A percentile compares a stretch with the other conserved stretches of the same genome.
Evolutionary conservation across 2,888 invertebrate species (phyloP).

Genomic region (Oxytorus armatus): DNA sequence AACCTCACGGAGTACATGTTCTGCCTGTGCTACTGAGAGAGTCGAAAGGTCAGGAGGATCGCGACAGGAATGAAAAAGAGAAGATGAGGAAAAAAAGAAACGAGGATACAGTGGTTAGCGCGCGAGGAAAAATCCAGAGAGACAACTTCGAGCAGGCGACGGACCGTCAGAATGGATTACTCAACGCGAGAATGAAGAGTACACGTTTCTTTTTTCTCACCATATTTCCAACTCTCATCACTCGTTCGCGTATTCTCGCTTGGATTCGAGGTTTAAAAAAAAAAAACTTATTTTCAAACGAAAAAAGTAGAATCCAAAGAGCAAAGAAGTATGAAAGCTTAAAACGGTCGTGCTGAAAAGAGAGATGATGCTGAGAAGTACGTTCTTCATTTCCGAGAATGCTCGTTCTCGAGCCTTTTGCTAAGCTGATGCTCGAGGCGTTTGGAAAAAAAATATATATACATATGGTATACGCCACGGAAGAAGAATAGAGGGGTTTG

Average conservation of each 20-base stretch:
- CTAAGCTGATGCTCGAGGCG: conserved; percentile 12
- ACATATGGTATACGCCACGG: not conserved
- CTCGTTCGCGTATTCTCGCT: not conserved
- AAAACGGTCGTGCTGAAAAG: conserved; percentile 9
- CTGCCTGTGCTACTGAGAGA: not conserved
- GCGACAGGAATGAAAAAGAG: conserved; percentile 53
- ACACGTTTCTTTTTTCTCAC: conserved; percentile 10
- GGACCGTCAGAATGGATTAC: conserved; percentile 15
- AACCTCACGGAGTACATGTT: conserved; percentile 17
- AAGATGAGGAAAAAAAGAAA: conserved; percentile 33
- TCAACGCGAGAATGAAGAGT: conserved; percentile 33
- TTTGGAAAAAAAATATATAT: conserved; percentile 13
- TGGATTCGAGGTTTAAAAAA: not conserved
- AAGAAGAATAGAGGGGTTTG: not conserved
- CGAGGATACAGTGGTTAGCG: conserved; percentile 32
- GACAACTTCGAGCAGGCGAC: conserved; percentile 37
- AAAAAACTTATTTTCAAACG: conserved; percentile 24
- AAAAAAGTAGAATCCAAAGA: conserved; percentile 23
- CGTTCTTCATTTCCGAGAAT: conserved; percentile 37
- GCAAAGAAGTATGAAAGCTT: conserved; percentile 10
- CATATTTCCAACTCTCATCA: not conserved
- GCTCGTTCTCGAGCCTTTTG: conserved; percentile 21
- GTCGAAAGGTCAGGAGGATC: conserved; percentile 34
- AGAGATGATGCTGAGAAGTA: conserved; percentile 16
- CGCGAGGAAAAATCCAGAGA: conserved; percentile 17